Evolutionary conservation across 2,888 invertebrate genomes (phyloP).

Genomic region (Theretra japonica): DNA sequence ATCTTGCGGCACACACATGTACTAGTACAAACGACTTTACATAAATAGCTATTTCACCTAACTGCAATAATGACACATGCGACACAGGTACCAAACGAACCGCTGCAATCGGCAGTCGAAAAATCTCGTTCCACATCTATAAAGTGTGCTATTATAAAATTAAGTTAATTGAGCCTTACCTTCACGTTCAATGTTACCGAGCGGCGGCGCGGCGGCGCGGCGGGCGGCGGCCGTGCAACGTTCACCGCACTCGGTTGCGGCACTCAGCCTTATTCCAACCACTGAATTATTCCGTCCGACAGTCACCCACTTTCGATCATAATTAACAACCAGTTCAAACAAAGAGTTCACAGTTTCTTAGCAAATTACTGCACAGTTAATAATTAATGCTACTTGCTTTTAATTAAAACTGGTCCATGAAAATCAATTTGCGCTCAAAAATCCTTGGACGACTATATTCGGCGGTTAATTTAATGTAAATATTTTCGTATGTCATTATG

Average conservation of each 20-base stretch:
- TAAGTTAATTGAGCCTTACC: constrained; percentile 72
- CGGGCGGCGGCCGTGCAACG: constrained; percentile 50
- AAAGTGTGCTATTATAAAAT: constrained; percentile 58
- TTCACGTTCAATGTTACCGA: constrained; percentile 73
- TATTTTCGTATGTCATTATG: neutral
- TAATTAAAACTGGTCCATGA: constrained; percentile 34
- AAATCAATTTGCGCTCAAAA: constrained; percentile 1
- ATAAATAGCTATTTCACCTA: neutral
- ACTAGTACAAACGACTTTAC: neutral
- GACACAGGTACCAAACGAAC: neutral
- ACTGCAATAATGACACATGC: constrained; percentile 1
- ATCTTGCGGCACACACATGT: neutral
- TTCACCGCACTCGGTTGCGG: constrained; percentile 56
- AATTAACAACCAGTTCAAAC: constrained; percentile 64
- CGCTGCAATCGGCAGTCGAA: neutral
- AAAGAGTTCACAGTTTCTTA: constrained; percentile 65
- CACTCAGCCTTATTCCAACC: constrained; percentile 57
- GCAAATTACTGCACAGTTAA: constrained; percentile 42
- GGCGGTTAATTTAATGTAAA: constrained; percentile 5
- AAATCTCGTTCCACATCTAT: constrained; percentile 13
- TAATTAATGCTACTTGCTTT: constrained; percentile 38
- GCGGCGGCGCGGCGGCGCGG: constrained; percentile 17
- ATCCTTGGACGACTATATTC: constrained; percentile 3
- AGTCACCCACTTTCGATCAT: constrained; percentile 77
- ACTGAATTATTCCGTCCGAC: constrained; percentile 53